Percentiles rank a stretch among this genome's conserved stretches.
phyloP scores from a whole-genome alignment of 2,113 vertebrate species.

The Pica pica region DNA sequence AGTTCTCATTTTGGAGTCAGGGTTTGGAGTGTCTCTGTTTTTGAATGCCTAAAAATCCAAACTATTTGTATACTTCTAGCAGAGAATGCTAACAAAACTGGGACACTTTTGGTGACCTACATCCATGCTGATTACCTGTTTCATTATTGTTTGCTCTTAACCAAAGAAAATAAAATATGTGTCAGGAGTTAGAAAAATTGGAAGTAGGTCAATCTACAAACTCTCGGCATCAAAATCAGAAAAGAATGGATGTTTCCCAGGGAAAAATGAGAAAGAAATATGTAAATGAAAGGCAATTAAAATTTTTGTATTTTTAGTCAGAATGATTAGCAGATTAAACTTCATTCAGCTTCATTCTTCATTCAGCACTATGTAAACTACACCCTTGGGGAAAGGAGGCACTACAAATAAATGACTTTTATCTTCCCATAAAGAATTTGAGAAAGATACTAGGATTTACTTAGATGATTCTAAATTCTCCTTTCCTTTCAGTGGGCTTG shows the following conservation, averaged over 20 bases:
- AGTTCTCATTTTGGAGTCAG: constrained; percentile 12
- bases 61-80: background rate
- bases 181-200: constrained; percentile 46
- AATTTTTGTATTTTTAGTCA: constrained; percentile 2
- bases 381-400: background rate
- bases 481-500: background rate
- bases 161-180: constrained; percentile 61
- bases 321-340: constrained; percentile 32
- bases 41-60: constrained; percentile 28
- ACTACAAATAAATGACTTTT: background rate
- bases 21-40: background rate
- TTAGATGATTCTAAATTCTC: background rate
- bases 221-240: constrained; percentile 35
- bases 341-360: no score
- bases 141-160: constrained; percentile 58
- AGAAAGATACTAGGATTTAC: background rate
- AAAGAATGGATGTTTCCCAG: background rate
- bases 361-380: background rate
- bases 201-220: constrained; percentile 61
- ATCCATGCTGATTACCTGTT: constrained; percentile 65
- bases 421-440: background rate
- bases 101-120: constrained; percentile 55
- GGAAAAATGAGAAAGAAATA: constrained; percentile 40
- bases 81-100: constrained; percentile 45
- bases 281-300: constrained; percentile 33